Conservation (phyloP, 2,113 vertebrate genomes). For the Potamarius usumacintae region DNA sequence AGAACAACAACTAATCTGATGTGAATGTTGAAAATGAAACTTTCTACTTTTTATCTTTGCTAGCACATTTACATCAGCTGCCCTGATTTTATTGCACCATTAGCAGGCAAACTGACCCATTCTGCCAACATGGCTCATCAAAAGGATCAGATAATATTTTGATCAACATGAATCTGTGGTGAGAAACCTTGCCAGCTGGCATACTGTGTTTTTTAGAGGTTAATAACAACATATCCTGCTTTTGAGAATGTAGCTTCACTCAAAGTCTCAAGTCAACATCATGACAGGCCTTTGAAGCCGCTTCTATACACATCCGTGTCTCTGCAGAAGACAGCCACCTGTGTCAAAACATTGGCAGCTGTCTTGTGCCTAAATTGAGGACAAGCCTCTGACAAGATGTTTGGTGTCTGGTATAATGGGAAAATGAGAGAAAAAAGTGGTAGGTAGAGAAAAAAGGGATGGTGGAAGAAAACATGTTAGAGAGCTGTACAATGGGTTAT, state of each 20-base stretch:
- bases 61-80: neutral
- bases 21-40: neutral
- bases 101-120: neutral
- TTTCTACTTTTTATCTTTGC: neutral
- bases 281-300: neutral
- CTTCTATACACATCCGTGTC: neutral
- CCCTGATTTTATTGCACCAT: neutral
- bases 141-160: neutral
- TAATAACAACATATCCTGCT: conserved; percentile 9
- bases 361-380: conserved; percentile 13
- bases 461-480: neutral
- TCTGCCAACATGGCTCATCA: neutral
- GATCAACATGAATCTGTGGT: neutral
- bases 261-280: conserved; percentile 10
- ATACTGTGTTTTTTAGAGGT: neutral
- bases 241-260: neutral
- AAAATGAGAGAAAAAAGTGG: neutral
- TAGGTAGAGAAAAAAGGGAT: neutral
- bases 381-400: conserved; percentile 16
- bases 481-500: neutral
- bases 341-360: conserved; percentile 22
- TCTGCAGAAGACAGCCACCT: conserved; percentile 12
- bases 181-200: conserved; percentile 2
- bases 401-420: neutral
- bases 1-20: neutral